A percentile compares a stretch with the other conserved stretches of the same genome.
Conservation (phyloP, 2,113 vertebrate genomes). For the Heteronetta atricapilla region DNA sequence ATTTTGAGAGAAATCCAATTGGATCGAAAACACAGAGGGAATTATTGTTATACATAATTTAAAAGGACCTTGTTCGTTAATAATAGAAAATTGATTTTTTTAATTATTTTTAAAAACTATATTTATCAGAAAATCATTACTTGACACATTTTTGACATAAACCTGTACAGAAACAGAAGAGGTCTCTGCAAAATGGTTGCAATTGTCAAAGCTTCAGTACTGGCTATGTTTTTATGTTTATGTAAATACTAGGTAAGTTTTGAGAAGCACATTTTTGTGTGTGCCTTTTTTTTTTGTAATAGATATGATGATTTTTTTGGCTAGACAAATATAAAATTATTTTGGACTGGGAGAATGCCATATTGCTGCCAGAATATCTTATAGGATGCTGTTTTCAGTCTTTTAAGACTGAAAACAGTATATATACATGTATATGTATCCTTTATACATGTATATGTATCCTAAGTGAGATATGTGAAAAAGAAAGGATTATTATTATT, state of each 20-base stretch:
- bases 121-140: neutral
- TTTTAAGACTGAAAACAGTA: neutral
- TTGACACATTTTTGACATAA: neutral
- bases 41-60: neutral
- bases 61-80: neutral
- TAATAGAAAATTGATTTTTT: neutral
- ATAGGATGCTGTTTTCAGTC: neutral
- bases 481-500: neutral
- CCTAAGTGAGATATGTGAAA: neutral
- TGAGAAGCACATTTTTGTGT: neutral
- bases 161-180: neutral
- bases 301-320: neutral
- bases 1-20: neutral
- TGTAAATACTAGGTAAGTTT: neutral
- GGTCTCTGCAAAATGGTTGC: neutral
- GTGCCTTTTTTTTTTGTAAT: neutral
- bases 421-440: too few species aligned
- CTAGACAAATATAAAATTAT: neutral
- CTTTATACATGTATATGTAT: neutral
- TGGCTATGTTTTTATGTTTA: neutral
- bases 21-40: neutral
- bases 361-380: neutral
- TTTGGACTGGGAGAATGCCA: neutral
- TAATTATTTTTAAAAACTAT: neutral
- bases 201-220: neutral